Evolutionary conservation across 2,888 invertebrate species (phyloP).

Genomic region (Amphipyra tragopoginis): DNA sequence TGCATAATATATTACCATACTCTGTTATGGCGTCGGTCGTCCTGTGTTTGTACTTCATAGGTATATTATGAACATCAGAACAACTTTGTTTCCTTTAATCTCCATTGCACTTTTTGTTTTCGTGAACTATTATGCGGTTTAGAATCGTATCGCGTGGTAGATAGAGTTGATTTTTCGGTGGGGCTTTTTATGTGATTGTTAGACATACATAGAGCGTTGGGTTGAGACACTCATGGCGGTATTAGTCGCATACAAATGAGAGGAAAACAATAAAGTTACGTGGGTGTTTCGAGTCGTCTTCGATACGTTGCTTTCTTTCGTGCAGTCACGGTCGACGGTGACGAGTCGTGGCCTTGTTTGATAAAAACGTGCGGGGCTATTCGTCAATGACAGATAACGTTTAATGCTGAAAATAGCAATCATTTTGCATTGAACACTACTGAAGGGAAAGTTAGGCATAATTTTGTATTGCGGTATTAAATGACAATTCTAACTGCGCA

Average conservation of each 20-base stretch:
- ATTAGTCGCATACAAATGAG: constrained; percentile 74
- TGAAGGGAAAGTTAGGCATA: no score
- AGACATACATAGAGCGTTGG: constrained; percentile 40
- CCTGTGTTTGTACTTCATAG: constrained; percentile 8
- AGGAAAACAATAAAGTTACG: constrained; percentile 64
- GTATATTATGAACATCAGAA: constrained; percentile 1
- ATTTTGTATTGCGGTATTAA: no score
- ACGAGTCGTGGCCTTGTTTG: constrained; percentile 35
- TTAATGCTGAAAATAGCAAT: constrained; percentile 6
- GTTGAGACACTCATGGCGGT: constrained; percentile 60
- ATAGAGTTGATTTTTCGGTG: constrained; percentile 33
- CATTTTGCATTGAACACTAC: neutral
- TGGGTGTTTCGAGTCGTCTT: constrained; percentile 58
- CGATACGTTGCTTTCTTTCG: constrained; percentile 60
- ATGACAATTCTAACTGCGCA: no score
- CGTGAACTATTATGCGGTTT: constrained; percentile 3
- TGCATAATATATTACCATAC: constrained; percentile 32
- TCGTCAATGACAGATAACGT: constrained; percentile 38
- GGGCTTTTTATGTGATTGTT: constrained; percentile 21
- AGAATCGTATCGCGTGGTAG: constrained; percentile 6
- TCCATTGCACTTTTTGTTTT: constrained; percentile 31
- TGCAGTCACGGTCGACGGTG: constrained; percentile 19
- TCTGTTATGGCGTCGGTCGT: constrained; percentile 4
- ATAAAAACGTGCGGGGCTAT: constrained; percentile 35
- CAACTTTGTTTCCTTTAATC: constrained; percentile 29